Conservation (phyloP, 1,140 invertebrate genomes). For the Drosophila saltans region DNA sequence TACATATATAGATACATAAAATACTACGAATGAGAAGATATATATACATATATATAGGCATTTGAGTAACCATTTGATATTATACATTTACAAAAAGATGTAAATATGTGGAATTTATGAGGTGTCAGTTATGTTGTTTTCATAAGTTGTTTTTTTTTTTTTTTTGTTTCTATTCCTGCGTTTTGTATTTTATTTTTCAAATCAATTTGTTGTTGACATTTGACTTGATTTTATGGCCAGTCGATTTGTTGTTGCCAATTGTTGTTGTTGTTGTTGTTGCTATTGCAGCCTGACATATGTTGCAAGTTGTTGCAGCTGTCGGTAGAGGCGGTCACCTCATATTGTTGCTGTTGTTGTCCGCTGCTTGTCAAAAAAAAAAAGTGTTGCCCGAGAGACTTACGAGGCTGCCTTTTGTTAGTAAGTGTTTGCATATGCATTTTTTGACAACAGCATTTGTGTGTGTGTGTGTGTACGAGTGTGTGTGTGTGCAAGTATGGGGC, state of each 20-base stretch:
- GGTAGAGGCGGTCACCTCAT: slow-evolving; percentile 65
- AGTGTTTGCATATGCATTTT: slow-evolving; percentile 76
- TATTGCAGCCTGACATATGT: slow-evolving; percentile 56
- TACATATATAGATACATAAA: background rate
- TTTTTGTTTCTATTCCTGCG: background rate
- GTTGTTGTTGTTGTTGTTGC: slow-evolving; percentile 12
- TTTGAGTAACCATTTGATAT: too few relatives aligned
- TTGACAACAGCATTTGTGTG: slow-evolving; percentile 31
- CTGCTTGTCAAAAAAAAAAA: slow-evolving; percentile 57
- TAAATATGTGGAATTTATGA: slow-evolving; percentile 4
- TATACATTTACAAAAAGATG: background rate
- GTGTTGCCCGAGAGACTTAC: slow-evolving; percentile 58
- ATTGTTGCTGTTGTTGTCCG: slow-evolving; percentile 42
- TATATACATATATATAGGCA: background rate
- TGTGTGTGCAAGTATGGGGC: slow-evolving; percentile 28
- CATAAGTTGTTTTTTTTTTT: background rate
- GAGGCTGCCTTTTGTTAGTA: slow-evolving; percentile 63
- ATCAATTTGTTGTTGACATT: slow-evolving; percentile 62
- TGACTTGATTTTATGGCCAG: slow-evolving; percentile 58
- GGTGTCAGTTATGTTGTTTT: background rate
- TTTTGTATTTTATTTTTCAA: slow-evolving; percentile 16
- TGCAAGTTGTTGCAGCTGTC: slow-evolving; percentile 76
- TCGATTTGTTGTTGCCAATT: slow-evolving; percentile 53
- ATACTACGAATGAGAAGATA: too few relatives aligned
- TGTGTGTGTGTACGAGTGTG: background rate